Evolutionary conservation across 2,113 vertebrate species (phyloP).

Genomic region (Pterocles burchelli): DNA sequence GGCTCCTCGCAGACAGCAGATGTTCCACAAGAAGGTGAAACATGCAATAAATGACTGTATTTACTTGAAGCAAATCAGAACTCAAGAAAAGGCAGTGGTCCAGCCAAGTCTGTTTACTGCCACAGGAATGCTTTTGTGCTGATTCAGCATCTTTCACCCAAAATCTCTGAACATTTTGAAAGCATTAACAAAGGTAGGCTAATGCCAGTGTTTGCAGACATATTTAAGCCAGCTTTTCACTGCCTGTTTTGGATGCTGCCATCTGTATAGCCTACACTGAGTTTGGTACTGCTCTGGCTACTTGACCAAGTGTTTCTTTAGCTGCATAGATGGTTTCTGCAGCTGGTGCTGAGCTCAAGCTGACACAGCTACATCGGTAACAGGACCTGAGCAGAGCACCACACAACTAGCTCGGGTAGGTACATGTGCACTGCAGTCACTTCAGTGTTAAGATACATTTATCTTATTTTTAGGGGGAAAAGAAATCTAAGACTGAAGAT

Average conservation of each 20-base stretch:
- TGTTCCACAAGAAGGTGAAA: conserved; percentile 57
- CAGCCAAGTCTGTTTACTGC: conserved; percentile 46
- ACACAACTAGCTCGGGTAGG: background rate
- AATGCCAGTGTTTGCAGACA: background rate
- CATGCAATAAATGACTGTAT: conserved; percentile 33
- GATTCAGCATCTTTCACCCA: background rate
- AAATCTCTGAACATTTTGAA: background rate
- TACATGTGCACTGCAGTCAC: background rate
- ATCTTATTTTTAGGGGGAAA: background rate
- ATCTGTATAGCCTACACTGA: background rate
- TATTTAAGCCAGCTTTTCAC: background rate
- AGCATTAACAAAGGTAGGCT: background rate
- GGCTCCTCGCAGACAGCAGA: conserved; percentile 55
- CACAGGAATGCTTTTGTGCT: conserved; percentile 10
- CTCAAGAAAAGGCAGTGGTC: conserved; percentile 8
- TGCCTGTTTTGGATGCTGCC: background rate
- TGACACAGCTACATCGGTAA: background rate
- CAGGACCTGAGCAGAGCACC: background rate
- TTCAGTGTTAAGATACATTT: background rate
- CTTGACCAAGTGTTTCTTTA: background rate
- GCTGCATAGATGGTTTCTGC: background rate
- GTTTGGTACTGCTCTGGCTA: background rate
- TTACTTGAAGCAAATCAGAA: conserved; percentile 45
- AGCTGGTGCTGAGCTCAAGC: background rate
- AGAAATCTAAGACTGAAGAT: background rate